Evolutionary conservation across 1,140 invertebrate genomes (phyloP).

Genomic region (Apis dorsata): DNA sequence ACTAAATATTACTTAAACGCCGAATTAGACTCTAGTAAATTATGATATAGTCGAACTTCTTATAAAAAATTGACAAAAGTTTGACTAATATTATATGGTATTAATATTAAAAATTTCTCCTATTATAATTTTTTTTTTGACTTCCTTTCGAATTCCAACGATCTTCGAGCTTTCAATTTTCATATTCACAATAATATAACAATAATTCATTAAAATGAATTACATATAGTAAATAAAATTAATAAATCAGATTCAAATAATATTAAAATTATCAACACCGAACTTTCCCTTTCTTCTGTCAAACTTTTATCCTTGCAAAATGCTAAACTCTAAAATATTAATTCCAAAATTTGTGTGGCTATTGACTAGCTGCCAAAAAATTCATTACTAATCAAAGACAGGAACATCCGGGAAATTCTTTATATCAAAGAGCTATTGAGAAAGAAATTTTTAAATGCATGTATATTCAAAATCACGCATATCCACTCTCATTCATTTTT

Average conservation of each 20-base stretch:
- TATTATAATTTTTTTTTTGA: constrained; percentile 31
- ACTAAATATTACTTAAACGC: constrained; percentile 20
- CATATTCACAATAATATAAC: constrained; percentile 1
- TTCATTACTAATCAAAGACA: constrained; percentile 29
- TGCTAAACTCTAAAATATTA: constrained; percentile 5
- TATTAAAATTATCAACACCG: background rate
- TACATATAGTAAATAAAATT: constrained; percentile 21
- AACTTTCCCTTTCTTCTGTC: background rate
- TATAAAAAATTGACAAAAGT: constrained; percentile 30
- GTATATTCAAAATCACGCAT: constrained; percentile 31
- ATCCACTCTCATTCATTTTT: constrained; percentile 26
- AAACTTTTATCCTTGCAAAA: constrained; percentile 34
- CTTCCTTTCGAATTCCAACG: constrained; percentile 23
- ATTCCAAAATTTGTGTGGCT: constrained; percentile 13
- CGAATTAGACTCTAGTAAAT: constrained; percentile 5
- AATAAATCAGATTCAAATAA: constrained; percentile 1
- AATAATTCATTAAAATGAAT: constrained; percentile 7
- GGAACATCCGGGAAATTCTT: constrained; percentile 26
- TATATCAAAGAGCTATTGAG: constrained; percentile 24
- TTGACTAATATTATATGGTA: constrained; percentile 8
- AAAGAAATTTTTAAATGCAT: constrained; percentile 49
- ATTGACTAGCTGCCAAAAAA: constrained; percentile 67
- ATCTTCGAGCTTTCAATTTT: background rate
- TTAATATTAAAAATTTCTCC: background rate
- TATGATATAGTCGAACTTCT: background rate